phyloP scores from a whole-genome alignment of 2,797 vertebrate genomes.

The Eidolon dupreanum region DNA sequence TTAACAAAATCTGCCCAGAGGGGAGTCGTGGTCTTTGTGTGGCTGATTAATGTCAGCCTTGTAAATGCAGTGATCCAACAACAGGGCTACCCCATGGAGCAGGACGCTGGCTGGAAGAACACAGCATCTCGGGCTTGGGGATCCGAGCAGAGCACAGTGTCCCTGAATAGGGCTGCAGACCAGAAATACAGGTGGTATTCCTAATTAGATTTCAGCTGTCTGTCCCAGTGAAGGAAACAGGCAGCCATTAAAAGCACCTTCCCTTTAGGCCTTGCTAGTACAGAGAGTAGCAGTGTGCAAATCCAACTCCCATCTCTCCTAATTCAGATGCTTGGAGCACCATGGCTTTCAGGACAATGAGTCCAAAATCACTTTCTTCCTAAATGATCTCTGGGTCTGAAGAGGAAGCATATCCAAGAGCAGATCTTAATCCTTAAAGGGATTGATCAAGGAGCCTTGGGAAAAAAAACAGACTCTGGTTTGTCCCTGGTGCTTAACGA shows the following conservation, averaged over 20 bases:
- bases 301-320: slow-evolving; percentile 9
- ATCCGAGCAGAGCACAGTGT: slow-evolving; percentile 14
- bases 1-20: slow-evolving; percentile 80
- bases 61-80: slow-evolving; percentile 52
- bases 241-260: slow-evolving; percentile 42
- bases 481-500: neutral
- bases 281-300: neutral
- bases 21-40: slow-evolving; percentile 73
- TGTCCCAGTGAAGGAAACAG: slow-evolving; percentile 47
- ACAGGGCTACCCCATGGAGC: slow-evolving; percentile 41
- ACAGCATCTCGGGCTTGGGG: neutral
- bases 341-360: neutral
- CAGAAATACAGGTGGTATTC: slow-evolving; percentile 54
- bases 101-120: slow-evolving; percentile 42
- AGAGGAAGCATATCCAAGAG: neutral
- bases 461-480: neutral
- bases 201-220: slow-evolving; percentile 78
- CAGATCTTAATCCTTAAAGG: neutral
- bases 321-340: neutral
- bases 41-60: slow-evolving; percentile 79
- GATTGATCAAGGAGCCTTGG: neutral
- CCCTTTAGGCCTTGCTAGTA: slow-evolving; percentile 68
- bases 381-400: neutral
- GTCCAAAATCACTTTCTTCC: neutral
- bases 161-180: slow-evolving; percentile 33